Base-by-base conservation (phyloP, 2,797 vertebrate genomes). In the Gambusia yucatana region DNA sequence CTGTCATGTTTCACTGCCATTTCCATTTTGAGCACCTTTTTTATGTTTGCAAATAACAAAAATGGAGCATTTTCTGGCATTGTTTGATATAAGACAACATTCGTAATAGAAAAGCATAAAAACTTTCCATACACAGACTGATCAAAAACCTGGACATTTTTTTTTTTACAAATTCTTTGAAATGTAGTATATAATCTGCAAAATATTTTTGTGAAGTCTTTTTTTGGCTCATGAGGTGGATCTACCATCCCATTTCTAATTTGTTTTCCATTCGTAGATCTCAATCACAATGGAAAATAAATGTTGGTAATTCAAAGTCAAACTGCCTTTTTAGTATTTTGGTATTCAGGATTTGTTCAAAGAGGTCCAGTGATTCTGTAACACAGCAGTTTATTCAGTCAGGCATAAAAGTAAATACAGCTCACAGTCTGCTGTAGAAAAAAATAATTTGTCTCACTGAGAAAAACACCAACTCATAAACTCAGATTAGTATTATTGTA, bases 391-490 rank as follows among this genome's bases (percentile, higher is more conserved):
- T 91, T 59, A 84, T 86, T 84, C 79, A 89, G 80, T 90, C 85
- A 77, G 78, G 84, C 79, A 86, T 87, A 73, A 84, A 90, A 81
- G 86, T 87, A 91, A 93, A 92, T 89, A 85, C 87, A 88, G 77
- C 80, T 78, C 82, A 77, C 75, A 77, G 55, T 88, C 86, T 0
- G 52, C 83, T 39, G 25, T 77, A 80, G 82, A 85, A 91, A 87
- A 87, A 88, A 75, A 81, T 86, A 75, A 89, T 89, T 89, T 92
- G 80, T 84, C 84, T 90, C 81, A 72, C 73, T 72, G 74, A 85
- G 44, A 73, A 81, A 69, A 87, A 55, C 81, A 90, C 73, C 81
- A 83, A 79, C 78, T 85, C 47, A 36, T 82, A 74, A 87, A 85
- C 75, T 89, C 75, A 86, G 77, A 82, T 89, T 76, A 76, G 70